phyloP scores from a whole-genome alignment of 1,140 invertebrate species.

The Drosophila orena region DNA sequence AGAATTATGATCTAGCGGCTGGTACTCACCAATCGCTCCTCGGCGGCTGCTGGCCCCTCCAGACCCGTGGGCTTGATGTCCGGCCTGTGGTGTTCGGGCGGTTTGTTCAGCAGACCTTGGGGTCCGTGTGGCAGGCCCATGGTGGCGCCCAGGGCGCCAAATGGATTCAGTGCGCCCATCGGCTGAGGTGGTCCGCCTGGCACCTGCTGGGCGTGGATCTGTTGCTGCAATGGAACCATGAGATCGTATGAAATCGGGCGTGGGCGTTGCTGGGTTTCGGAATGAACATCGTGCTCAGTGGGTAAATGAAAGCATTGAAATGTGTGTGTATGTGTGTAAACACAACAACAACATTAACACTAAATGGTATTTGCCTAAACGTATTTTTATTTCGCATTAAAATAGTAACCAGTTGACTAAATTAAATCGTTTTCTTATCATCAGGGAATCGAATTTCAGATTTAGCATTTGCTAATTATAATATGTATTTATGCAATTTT shows the following conservation, averaged over 20 bases:
- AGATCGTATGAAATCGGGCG: slow-evolving; percentile 14
- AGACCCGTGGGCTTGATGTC: slow-evolving; percentile 84
- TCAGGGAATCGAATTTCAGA: too few relatives aligned
- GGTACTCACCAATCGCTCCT: slow-evolving; percentile 81
- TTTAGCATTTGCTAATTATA: too few relatives aligned
- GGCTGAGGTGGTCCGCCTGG: slow-evolving; percentile 84
- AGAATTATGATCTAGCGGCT: not conserved
- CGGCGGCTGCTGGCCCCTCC: slow-evolving; percentile 82
- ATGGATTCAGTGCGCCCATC: slow-evolving; percentile 83
- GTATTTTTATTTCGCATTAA: not conserved
- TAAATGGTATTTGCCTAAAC: slow-evolving; percentile 15
- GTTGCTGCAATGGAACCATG: slow-evolving; percentile 84
- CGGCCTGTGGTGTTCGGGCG: slow-evolving; percentile 83
- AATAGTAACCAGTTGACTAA: too few relatives aligned
- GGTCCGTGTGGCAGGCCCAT: slow-evolving; percentile 84
- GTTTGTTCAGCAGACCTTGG: slow-evolving; percentile 82
- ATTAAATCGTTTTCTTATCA: too few relatives aligned
- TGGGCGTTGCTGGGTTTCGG: not conserved
- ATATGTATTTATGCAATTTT: too few relatives aligned
- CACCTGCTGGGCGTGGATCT: slow-evolving; percentile 85
- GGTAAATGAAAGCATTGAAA: slow-evolving; percentile 38
- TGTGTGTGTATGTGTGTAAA: slow-evolving; percentile 26
- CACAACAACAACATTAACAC: slow-evolving; percentile 31
- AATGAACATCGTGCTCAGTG: slow-evolving; percentile 40
- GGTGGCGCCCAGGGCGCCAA: slow-evolving; percentile 83